Conservation (phyloP, 2,797 vertebrate genomes). For the Acanthiza pusilla region DNA sequence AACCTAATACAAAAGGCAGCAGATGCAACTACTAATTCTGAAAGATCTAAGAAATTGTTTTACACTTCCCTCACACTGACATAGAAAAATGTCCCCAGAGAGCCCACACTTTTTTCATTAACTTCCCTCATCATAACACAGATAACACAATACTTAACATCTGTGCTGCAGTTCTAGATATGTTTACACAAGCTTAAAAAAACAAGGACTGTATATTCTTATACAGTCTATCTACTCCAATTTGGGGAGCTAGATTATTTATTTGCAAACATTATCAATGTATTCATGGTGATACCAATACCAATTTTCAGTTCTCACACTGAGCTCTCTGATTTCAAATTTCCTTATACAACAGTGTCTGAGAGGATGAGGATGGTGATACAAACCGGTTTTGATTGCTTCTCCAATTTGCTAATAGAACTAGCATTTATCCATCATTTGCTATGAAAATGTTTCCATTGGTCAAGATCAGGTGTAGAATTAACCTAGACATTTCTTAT, state of each 20-base stretch:
- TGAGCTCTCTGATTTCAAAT: slow-evolving; percentile 5
- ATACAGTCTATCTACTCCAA: not conserved
- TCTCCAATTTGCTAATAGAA: not conserved
- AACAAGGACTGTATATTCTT: not conserved
- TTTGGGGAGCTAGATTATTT: slow-evolving; percentile 16
- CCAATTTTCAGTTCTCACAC: not conserved
- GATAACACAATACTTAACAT: not conserved
- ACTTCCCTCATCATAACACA: not conserved
- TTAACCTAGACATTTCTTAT: not conserved
- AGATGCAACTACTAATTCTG: not conserved
- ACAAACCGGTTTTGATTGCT: not conserved
- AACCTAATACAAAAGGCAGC: not conserved
- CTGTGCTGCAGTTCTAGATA: not conserved
- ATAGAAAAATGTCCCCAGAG: not conserved
- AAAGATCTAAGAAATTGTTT: not conserved
- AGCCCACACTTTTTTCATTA: not conserved
- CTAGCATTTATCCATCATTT: not conserved
- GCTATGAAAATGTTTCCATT: not conserved
- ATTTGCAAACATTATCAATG: slow-evolving; percentile 37
- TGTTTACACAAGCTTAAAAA: not conserved
- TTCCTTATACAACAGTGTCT: not conserved
- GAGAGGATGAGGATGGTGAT: not conserved
- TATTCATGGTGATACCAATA: slow-evolving; percentile 23
- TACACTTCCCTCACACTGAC: not conserved
- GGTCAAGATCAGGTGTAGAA: not conserved